Evolutionary conservation across 2,888 invertebrate species (phyloP).

Genomic region (Nipponacmea schrenckii): DNA sequence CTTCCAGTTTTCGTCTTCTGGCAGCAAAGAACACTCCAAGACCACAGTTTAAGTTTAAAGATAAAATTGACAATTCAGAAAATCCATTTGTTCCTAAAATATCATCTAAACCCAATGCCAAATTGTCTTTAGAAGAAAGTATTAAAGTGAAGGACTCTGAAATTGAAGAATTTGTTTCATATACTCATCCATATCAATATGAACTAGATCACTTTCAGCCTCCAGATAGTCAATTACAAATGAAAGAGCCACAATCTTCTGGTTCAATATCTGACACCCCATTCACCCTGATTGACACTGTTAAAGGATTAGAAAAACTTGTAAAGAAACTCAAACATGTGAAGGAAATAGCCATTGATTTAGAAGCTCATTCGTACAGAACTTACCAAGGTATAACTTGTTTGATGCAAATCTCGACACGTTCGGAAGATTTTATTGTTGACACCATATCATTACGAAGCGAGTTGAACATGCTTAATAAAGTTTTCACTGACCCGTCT

Average conservation of each 20-base stretch:
- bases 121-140: conserved; percentile 74
- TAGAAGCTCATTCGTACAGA: conserved; percentile 90
- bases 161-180: conserved; percentile 64
- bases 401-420: conserved; percentile 90
- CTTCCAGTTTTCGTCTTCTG: conserved; percentile 65
- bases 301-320: conserved; percentile 75
- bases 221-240: conserved; percentile 70
- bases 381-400: conserved; percentile 95
- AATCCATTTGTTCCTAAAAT: conserved; percentile 85
- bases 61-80: conserved; percentile 83
- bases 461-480: conserved; percentile 84
- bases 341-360: conserved; percentile 87
- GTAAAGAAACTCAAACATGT: conserved; percentile 76
- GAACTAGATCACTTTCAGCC: conserved; percentile 83
- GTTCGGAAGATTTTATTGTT: conserved; percentile 84
- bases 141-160: conserved; percentile 43
- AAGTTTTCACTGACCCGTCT: conserved; percentile 87
- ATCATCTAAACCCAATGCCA: conserved; percentile 86
- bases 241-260: conserved; percentile 66
- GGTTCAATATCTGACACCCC: conserved; percentile 75
- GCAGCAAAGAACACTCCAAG: conserved; percentile 69
- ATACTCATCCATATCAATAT: conserved; percentile 87
- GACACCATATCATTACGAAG: conserved; percentile 88
- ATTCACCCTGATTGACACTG: conserved; percentile 77
- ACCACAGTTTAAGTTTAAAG: conserved; percentile 87